Evolutionary conservation across 2,797 vertebrate genomes (phyloP).

Genomic region (Acanthurus leucopareius): DNA sequence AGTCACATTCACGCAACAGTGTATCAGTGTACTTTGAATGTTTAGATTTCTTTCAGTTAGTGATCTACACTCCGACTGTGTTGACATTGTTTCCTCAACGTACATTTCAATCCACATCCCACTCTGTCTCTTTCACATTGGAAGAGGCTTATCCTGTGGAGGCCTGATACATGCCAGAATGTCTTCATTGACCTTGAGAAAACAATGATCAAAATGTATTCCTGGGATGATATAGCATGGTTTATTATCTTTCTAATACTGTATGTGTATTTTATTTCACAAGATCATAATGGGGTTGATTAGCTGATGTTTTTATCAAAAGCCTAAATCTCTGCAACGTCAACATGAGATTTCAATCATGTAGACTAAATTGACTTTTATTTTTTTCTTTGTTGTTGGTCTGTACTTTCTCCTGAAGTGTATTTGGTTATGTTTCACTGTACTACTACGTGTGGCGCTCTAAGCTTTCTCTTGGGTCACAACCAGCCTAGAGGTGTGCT

Average conservation of each 20-base stretch:
- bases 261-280: conserved; percentile 73
- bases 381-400: conserved; percentile 56
- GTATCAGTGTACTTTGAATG: conserved; percentile 64
- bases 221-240: conserved; percentile 74
- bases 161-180: conserved; percentile 53
- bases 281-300: conserved; percentile 61
- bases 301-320: conserved; percentile 67
- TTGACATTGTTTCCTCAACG: conserved; percentile 49
- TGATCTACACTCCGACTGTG: conserved; percentile 46
- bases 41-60: conserved; percentile 44
- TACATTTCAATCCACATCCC: conserved; percentile 54
- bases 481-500: conserved; percentile 45
- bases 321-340: conserved; percentile 68
- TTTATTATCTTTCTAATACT: conserved; percentile 76
- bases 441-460: conserved; percentile 64
- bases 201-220: conserved; percentile 65
- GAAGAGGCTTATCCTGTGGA: conserved; percentile 38
- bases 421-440: conserved; percentile 66
- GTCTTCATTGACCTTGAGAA: conserved; percentile 57
- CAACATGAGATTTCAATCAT: conserved; percentile 62
- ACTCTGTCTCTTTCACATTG: conserved; percentile 26
- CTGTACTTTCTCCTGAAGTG: conserved; percentile 62
- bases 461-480: conserved; percentile 61
- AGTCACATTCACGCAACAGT: conserved; percentile 62
- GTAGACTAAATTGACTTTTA: conserved; percentile 54